Evolutionary conservation across 2,888 invertebrate genomes (phyloP), one percentile per base, ranked within the genome.

Genomic region (Metacarcinus magister): DNA sequence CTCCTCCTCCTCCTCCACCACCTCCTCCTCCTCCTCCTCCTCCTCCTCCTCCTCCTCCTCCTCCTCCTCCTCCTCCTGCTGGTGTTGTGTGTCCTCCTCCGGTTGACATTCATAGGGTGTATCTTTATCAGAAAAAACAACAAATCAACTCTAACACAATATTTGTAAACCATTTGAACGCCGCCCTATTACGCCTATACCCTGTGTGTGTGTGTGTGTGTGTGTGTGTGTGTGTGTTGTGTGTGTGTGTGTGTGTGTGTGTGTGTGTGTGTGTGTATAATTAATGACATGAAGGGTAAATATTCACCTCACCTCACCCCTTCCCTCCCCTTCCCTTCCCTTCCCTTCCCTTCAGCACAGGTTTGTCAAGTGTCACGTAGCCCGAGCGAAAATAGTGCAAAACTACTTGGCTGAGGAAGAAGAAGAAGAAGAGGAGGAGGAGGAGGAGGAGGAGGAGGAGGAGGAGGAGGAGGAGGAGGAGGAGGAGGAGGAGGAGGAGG

Each of bases 211-310:
- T 54, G 54, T 54, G 54, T 54, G 54, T 54, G 54, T 54, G 46
- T 19, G 91, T 91, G 91, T 19, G 46, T 44, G 91, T 91, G 44
- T 39, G 44, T 23, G 32, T 28, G 91, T 91, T 28, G 54, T 92
- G 92, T 92, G 54, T 92, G 92, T 92, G 92, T 92, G 92, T 92
- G 75, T 67, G 67, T 54, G 93, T 93, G 48, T 54, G 93, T 54
- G 48, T 54, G 60, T 93, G 32, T 93, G 93, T 93, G 92, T 92
- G 60, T 93, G 92, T 93, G 60, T 93, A 60, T 93, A 46, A 44
- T 91, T 43, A 46, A 91, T 46, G 91, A 44, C 91, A 28, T 91
- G 19, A 28, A 44, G 44, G 48, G 48, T 91, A 91, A 39, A 46
- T 46, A 44, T 67, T 19, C 13, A 67, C 67, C 67, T 67, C 23